phyloP scores from a whole-genome alignment of 2,797 vertebrate species.

The Spinus pinus region DNA sequence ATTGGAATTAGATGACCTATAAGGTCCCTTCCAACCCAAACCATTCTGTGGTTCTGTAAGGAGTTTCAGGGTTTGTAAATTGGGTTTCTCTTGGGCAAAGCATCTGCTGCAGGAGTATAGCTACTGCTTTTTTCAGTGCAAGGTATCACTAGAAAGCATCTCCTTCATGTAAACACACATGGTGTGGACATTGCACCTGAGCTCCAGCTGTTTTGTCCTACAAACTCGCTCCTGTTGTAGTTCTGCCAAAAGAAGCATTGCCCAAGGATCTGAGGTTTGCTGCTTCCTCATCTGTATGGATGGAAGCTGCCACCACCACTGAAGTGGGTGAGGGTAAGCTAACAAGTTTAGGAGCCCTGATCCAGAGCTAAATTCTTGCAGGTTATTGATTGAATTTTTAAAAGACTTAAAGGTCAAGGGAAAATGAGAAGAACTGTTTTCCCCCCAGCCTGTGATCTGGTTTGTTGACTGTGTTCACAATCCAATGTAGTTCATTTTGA shows the following conservation, averaged over 20 bases:
- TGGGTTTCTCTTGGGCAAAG: background rate
- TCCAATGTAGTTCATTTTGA: background rate
- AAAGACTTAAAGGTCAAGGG: background rate
- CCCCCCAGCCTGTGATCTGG: background rate
- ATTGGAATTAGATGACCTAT: background rate
- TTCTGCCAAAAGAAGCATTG: background rate
- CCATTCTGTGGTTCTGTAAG: background rate
- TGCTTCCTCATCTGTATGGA: background rate
- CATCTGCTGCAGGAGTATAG: background rate
- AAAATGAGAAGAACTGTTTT: background rate
- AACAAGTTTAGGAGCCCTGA: background rate
- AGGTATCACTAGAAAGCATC: background rate
- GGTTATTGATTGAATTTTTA: background rate
- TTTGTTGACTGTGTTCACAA: background rate
- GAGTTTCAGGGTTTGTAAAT: background rate
- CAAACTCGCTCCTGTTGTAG: fast-evolving
- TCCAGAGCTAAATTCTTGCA: background rate
- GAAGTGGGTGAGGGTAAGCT: background rate
- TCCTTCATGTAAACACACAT: fast-evolving
- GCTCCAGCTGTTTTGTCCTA: background rate
- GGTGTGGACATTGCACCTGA: background rate
- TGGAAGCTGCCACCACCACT: background rate
- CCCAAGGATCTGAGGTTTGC: background rate
- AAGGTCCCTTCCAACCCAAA: background rate
- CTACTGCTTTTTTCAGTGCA: background rate